phyloP scores from a whole-genome alignment of 1,140 invertebrate genomes.

The Eriocheir sinensis region DNA sequence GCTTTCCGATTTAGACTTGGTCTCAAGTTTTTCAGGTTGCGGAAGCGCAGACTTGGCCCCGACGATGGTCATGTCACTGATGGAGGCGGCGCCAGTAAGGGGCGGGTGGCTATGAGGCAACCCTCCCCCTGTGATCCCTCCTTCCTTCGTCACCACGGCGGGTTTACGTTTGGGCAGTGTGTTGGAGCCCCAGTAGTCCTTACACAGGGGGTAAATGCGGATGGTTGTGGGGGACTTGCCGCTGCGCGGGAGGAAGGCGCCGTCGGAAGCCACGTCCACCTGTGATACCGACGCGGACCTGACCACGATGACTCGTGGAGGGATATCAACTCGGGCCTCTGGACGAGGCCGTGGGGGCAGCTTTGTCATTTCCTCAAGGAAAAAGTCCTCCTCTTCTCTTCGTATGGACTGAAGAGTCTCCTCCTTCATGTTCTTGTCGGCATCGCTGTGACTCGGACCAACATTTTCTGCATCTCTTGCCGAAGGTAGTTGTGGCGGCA shows the following conservation, averaged over 20 bases:
- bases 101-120: slow-evolving; percentile 49
- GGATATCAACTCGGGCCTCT: slow-evolving; percentile 60
- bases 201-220: slow-evolving; percentile 66
- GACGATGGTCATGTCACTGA: slow-evolving; percentile 72
- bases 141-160: slow-evolving; percentile 57
- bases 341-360: slow-evolving; percentile 62
- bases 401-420: neutral
- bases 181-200: slow-evolving; percentile 70
- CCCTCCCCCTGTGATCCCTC: slow-evolving; percentile 30
- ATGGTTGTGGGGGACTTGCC: slow-evolving; percentile 71
- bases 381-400: slow-evolving; percentile 49
- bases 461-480: slow-evolving; percentile 19
- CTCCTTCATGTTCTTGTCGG: neutral
- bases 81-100: slow-evolving; percentile 64
- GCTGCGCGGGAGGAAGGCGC: slow-evolving; percentile 50
- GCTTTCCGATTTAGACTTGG: slow-evolving; percentile 73
- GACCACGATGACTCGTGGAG: slow-evolving; percentile 71
- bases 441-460: neutral
- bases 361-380: slow-evolving; percentile 40
- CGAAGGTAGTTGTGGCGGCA: slow-evolving; percentile 70
- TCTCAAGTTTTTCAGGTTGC: slow-evolving; percentile 70
- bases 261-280: slow-evolving; percentile 67
- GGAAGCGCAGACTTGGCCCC: slow-evolving; percentile 62
- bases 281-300: slow-evolving; percentile 76
- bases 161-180: slow-evolving; percentile 75